Base-by-base conservation (phyloP, 2,888 invertebrate species). In the Polietes domitor region DNA sequence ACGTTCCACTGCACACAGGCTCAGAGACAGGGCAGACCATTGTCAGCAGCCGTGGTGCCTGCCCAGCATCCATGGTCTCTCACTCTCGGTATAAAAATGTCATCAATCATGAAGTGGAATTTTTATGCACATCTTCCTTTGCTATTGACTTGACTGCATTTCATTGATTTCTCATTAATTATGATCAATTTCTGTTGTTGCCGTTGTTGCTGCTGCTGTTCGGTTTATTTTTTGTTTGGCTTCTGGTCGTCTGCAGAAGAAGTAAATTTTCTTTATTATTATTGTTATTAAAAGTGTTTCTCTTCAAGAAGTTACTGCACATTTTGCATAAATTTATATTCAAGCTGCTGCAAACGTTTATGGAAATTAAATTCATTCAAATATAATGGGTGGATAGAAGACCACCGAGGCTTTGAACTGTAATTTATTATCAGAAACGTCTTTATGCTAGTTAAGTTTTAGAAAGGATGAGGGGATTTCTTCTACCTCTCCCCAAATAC, bases 141-240 rank as follows among this genome's bases (percentile, higher is more conserved):
- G 88, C 85, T 86, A 77, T 79, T 79, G 82, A 65, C 79, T 76
- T 86, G 88, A 88, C 81, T 85, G 86, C 87, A 89, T 88, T 61
- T 91, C 91, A 90, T 90, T 91, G 90, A 91, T 87, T 91, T 89
- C 89, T 87, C 90, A 90, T 90, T 90, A 90, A 90, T 90, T 89
- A 90, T 88, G 68, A 73, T 75, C 68, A 75, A 43, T 61, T 68
- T 73, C 21, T 2, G 17, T 15, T 65, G 41, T 55, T 71, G 28
- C 47, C 17, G 12, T 58, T 65, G 65, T n/a, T 65, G 65, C 17
- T 17, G 65, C 19, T 9, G n/a, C n/a, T n/a, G n/a, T n/a, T n/a
- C n/a, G n/a, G n/a, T n/a, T n/a, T n/a, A 41, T 28, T 65, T 32
- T 72, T 72, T 32, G 53, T 50, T 3, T 76, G 17, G 28, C 50